Evolutionary conservation across 2,113 vertebrate species (phyloP).

Genomic region (Podarcis cretensis): DNA sequence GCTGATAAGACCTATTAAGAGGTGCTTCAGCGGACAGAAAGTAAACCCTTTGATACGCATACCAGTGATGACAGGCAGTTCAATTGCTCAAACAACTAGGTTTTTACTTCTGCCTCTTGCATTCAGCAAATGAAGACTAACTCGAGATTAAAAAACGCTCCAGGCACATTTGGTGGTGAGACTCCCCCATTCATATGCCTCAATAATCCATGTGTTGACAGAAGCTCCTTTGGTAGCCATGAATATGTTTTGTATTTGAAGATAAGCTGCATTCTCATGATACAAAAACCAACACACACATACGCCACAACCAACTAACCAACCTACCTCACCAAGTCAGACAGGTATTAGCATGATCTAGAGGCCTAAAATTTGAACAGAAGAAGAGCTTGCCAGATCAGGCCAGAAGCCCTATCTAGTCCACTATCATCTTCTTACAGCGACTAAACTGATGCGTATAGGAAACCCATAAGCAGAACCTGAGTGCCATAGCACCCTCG

Average conservation of each 20-base stretch:
- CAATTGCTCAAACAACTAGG: not conserved
- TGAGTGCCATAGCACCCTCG: too few relatives aligned
- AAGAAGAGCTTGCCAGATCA: too few relatives aligned
- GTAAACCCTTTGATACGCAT: not conserved
- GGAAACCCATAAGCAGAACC: too few relatives aligned
- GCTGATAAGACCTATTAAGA: not conserved
- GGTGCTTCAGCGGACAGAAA: not conserved
- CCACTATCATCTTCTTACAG: too few relatives aligned
- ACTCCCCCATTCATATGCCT: not conserved
- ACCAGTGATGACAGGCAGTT: not conserved
- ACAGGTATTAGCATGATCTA: not conserved
- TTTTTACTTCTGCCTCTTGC: not conserved
- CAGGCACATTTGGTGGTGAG: too few relatives aligned
- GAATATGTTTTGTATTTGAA: not conserved
- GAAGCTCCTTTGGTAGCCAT: not conserved
- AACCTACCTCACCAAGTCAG: not conserved
- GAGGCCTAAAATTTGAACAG: not conserved
- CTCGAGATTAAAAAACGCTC: not conserved
- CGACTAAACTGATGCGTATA: too few relatives aligned
- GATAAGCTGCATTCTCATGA: too few relatives aligned
- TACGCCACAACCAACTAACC: too few relatives aligned
- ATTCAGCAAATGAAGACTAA: not conserved
- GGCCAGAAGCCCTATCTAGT: too few relatives aligned
- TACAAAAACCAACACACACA: too few relatives aligned
- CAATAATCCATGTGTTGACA: not conserved